Percentiles rank a stretch among this genome's conserved stretches.
These are phyloP conservation scores for Anguilla megastoma DNA, from an alignment of 2,797 vertebrate genomes.

Conservation along the genomic window DNA sequence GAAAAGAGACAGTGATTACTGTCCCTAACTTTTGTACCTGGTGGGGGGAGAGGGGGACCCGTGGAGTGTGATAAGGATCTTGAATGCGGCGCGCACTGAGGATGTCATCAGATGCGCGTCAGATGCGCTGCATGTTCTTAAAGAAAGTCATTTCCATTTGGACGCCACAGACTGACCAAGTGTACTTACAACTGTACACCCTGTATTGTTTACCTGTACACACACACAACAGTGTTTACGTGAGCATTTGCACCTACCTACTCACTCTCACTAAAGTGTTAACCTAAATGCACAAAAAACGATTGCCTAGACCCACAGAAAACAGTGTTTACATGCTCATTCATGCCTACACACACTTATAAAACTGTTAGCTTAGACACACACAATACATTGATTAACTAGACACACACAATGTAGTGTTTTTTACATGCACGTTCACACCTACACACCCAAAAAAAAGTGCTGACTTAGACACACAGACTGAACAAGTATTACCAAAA, in stretches of 20 bases:
- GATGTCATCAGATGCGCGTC: too few species aligned
- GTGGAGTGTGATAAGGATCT: too few species aligned
- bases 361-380: not conserved
- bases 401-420: constrained; percentile 82
- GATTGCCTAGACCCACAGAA: too few species aligned
- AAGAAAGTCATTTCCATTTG: too few species aligned
- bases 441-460: not conserved
- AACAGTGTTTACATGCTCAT: not conserved
- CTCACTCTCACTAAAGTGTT: not conserved
- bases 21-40: too few species aligned
- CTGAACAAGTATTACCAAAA: not conserved
- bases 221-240: not conserved
- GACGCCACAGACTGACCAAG: too few species aligned
- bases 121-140: too few species aligned
- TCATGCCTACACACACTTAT: not conserved
- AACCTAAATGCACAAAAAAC: not conserved
- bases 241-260: not conserved
- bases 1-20: too few species aligned
- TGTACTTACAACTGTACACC: constrained; percentile 76
- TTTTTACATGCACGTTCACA: constrained; percentile 58
- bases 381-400: not conserved
- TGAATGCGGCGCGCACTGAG: too few species aligned
- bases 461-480: not conserved
- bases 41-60: too few species aligned
- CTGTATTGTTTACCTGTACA: constrained; percentile 89